A percentile compares a stretch with the other conserved stretches of the same genome.
phyloP scores from a whole-genome alignment of 2,888 invertebrate genomes.

The Pseudococcus longispinus region DNA sequence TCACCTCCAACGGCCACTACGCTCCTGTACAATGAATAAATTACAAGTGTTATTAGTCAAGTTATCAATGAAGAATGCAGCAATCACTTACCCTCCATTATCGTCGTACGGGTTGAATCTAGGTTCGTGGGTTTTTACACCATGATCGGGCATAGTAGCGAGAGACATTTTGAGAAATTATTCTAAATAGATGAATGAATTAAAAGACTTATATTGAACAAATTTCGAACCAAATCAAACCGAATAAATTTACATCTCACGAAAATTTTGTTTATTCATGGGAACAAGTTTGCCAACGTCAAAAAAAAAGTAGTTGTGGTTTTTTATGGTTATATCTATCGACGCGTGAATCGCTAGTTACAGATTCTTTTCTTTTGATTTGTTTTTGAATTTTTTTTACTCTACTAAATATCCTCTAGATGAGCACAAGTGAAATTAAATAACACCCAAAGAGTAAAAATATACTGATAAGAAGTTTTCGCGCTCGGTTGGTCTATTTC shows the following conservation, averaged over 20 bases:
- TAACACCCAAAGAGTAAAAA: too few species aligned
- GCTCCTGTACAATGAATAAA: conserved; percentile 71
- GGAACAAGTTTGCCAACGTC: not conserved
- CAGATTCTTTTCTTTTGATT: too few species aligned
- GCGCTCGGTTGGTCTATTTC: too few species aligned
- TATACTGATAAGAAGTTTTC: too few species aligned
- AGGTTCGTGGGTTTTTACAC: conserved; percentile 2
- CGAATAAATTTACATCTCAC: not conserved
- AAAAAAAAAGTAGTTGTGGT: not conserved
- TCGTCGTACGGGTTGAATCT: conserved; percentile 75
- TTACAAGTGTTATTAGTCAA: not conserved
- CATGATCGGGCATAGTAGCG: conserved; percentile 23
- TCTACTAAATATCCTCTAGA: too few species aligned
- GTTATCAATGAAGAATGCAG: not conserved
- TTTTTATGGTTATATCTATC: too few species aligned
- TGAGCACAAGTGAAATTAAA: too few species aligned
- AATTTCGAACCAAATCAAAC: not conserved
- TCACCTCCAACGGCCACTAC: conserved; percentile 95
- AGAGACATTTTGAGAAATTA: conserved; percentile 25
- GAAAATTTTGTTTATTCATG: conserved; percentile 8
- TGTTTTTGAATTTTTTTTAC: too few species aligned
- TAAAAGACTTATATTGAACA: not conserved
- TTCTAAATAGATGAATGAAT: not conserved
- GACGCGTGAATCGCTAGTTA: too few species aligned
- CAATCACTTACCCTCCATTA: conserved; percentile 73